Evolutionary conservation across 2,113 vertebrate species (phyloP).

Genomic region (Ia io): DNA sequence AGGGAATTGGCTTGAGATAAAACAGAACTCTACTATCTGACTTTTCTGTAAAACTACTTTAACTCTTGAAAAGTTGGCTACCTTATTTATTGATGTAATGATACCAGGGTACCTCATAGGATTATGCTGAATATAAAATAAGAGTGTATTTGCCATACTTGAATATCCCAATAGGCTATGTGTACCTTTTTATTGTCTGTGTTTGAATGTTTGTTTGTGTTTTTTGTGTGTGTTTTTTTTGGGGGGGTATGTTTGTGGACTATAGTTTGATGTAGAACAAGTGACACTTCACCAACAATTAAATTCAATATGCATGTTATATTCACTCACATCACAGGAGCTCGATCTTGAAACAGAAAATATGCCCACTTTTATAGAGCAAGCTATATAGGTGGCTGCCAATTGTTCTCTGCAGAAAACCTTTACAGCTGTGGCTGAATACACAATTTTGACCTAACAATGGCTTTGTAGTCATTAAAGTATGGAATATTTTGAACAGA

Average conservation of each 20-base stretch:
- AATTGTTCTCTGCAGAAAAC: slow-evolving; percentile 57
- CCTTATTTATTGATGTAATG: slow-evolving; percentile 48
- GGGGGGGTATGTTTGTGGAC: neutral
- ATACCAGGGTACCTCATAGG: neutral
- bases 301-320: neutral
- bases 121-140: slow-evolving; percentile 37
- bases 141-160: neutral
- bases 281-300: neutral
- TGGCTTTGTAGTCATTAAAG: slow-evolving; percentile 57
- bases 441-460: slow-evolving; percentile 55
- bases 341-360: slow-evolving; percentile 47
- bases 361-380: slow-evolving; percentile 35
- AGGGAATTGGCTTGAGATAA: neutral
- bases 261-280: slow-evolving; percentile 2
- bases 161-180: neutral
- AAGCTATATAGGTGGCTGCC: neutral
- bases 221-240: neutral
- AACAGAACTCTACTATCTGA: neutral
- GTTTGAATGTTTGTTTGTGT: neutral
- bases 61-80: slow-evolving; percentile 21
- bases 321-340: neutral
- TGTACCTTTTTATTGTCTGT: neutral
- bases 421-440: slow-evolving; percentile 65
- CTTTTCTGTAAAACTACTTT: neutral
- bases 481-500: slow-evolving; percentile 63